Percentiles rank a stretch among this genome's conserved stretches.
These are phyloP conservation scores for Prorops nasuta DNA, from an alignment of 1,140 invertebrate species.

Conservation along the genomic window DNA sequence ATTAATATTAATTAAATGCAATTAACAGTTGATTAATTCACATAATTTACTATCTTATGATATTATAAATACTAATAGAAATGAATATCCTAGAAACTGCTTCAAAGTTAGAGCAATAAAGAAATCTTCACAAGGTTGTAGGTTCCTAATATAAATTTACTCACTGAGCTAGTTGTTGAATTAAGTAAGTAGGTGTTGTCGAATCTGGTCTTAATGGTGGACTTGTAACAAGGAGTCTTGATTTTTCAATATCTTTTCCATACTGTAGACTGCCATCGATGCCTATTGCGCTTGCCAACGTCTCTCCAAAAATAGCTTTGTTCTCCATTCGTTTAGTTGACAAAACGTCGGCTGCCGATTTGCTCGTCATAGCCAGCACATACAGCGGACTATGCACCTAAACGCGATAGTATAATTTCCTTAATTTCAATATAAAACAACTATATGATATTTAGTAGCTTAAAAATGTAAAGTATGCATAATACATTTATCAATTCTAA, in stretches of 20 bases:
- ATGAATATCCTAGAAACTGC: no score
- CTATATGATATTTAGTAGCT: no score
- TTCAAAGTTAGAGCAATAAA: no score
- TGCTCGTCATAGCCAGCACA: slow-evolving; percentile 74
- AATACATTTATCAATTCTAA: no score
- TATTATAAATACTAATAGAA: no score
- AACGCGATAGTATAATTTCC: slow-evolving; percentile 30
- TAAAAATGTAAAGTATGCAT: no score
- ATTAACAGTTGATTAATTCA: no score
- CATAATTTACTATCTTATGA: no score
- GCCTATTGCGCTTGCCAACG: slow-evolving; percentile 72
- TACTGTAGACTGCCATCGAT: slow-evolving; percentile 61
- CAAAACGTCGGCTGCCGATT: slow-evolving; percentile 67
- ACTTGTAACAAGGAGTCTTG: slow-evolving; percentile 61
- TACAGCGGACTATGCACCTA: slow-evolving; percentile 75
- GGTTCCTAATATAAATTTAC: no score
- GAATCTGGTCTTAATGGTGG: slow-evolving; percentile 81
- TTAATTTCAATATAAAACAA: no score
- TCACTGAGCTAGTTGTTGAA: slow-evolving; percentile 85
- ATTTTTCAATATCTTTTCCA: slow-evolving; percentile 46
- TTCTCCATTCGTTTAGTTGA: slow-evolving; percentile 56
- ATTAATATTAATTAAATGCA: no score
- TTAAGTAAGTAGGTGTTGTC: slow-evolving; percentile 76
- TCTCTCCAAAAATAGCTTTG: slow-evolving; percentile 74
- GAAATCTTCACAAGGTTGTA: no score